Evolutionary conservation across 1,140 invertebrate genomes (phyloP).

Genomic region (Diorhabda carinulata): DNA sequence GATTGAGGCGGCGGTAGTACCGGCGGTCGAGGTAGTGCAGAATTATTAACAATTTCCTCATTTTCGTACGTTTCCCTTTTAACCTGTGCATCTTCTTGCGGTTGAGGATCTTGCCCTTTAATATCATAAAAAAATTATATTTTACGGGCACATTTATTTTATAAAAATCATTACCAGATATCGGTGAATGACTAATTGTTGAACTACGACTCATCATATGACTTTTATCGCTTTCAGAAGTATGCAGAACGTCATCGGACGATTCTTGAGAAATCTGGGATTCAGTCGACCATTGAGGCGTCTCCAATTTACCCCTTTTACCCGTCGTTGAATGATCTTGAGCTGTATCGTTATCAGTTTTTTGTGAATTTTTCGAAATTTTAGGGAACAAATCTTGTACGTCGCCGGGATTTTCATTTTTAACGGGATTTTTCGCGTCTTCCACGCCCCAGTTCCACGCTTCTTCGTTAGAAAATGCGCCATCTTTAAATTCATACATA

Average conservation of each 20-base stretch:
- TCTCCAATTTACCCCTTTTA: slow-evolving; percentile 38
- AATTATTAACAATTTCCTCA: slow-evolving; percentile 33
- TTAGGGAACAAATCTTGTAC: slow-evolving; percentile 24
- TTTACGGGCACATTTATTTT: background rate
- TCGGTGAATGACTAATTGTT: slow-evolving; percentile 44
- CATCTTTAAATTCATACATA: slow-evolving; percentile 24
- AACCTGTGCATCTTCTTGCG: slow-evolving; percentile 10
- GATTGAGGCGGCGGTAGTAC: slow-evolving; percentile 26
- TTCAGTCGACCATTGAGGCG: slow-evolving; percentile 59
- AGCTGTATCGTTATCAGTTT: slow-evolving; percentile 9
- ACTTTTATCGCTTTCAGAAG: slow-evolving; percentile 55
- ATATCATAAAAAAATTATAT: background rate
- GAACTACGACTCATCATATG: slow-evolving; percentile 56
- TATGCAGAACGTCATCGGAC: slow-evolving; percentile 53
- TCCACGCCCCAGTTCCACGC: slow-evolving; percentile 47
- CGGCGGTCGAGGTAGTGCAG: slow-evolving; percentile 22
- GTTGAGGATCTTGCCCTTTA: background rate
- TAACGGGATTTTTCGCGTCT: slow-evolving; percentile 23
- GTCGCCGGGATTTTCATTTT: slow-evolving; percentile 2
- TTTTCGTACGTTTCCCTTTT: slow-evolving; percentile 31
- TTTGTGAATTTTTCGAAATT: slow-evolving; percentile 5
- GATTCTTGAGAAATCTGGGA: slow-evolving; percentile 59
- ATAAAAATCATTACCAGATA: slow-evolving; percentile 22
- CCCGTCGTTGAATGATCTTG: slow-evolving; percentile 17
- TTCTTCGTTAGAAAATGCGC: slow-evolving; percentile 48